These are phyloP conservation scores for Leptinotarsa texana DNA, from an alignment of 1,140 invertebrate genomes.

Conservation along the genomic window DNA sequence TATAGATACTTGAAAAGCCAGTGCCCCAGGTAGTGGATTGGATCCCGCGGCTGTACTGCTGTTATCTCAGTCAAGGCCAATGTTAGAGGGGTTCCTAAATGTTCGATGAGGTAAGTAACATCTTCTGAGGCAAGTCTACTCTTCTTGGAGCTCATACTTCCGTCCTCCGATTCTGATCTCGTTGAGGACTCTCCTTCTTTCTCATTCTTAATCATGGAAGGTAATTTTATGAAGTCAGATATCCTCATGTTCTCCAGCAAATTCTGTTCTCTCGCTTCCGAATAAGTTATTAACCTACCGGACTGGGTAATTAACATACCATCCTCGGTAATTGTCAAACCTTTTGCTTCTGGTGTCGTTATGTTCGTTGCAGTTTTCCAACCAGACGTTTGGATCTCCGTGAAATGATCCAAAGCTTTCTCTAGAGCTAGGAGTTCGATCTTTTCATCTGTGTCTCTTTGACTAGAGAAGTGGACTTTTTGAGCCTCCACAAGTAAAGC, in stretches of 20 bases:
- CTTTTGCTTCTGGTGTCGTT: slow-evolving; percentile 30
- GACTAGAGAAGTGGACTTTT: slow-evolving; percentile 19
- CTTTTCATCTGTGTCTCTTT: slow-evolving; percentile 27
- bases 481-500: slow-evolving; percentile 33
- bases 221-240: not conserved
- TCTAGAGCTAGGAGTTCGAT: slow-evolving; percentile 22
- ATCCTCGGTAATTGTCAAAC: slow-evolving; percentile 34
- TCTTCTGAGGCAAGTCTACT: slow-evolving; percentile 49
- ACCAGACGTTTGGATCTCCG: slow-evolving; percentile 27
- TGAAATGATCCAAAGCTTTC: slow-evolving; percentile 30
- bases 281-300: slow-evolving; percentile 32
- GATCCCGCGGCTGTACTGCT: slow-evolving; percentile 52
- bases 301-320: slow-evolving; percentile 36
- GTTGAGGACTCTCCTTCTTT: not conserved
- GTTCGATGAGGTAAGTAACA: slow-evolving; percentile 51
- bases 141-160: not conserved
- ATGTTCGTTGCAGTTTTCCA: slow-evolving; percentile 28
- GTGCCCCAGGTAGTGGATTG: slow-evolving; percentile 55
- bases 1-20: slow-evolving; percentile 56
- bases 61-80: slow-evolving; percentile 54
- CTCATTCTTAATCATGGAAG: not conserved
- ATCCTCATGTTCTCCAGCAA: slow-evolving; percentile 32
- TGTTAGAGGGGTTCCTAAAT: slow-evolving; percentile 50
- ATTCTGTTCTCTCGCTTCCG: slow-evolving; percentile 37
- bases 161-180: not conserved